phyloP scores from a whole-genome alignment of 2,888 invertebrate genomes.

The Brachycybe producta region DNA sequence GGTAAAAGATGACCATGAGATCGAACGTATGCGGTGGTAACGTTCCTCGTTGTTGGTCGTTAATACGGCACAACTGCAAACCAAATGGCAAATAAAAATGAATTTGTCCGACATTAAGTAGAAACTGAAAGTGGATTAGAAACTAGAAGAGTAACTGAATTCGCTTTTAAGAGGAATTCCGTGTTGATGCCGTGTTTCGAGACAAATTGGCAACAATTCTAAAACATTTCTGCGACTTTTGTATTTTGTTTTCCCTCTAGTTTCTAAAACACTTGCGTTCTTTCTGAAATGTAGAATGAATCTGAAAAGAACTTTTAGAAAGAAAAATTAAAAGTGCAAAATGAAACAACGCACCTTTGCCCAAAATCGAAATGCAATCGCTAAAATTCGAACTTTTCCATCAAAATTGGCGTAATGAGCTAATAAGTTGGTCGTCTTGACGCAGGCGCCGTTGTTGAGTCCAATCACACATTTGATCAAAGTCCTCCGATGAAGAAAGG shows the following conservation, averaged over 20 bases:
- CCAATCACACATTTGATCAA: constrained; percentile 29
- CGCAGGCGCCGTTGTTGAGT: constrained; percentile 31
- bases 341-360: constrained; percentile 35
- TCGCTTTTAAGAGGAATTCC: too few relatives aligned
- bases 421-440: constrained; percentile 26
- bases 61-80: constrained; percentile 31
- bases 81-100: constrained; percentile 8
- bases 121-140: not conserved
- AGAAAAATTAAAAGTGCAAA: too few relatives aligned
- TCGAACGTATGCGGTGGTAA: constrained; percentile 39
- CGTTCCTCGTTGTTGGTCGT: constrained; percentile 37
- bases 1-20: constrained; percentile 40
- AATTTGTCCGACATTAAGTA: not conserved
- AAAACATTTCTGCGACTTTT: too few relatives aligned
- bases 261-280: too few relatives aligned
- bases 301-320: too few relatives aligned
- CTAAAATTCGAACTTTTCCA: constrained; percentile 29
- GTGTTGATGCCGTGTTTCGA: too few relatives aligned
- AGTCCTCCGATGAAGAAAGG: constrained; percentile 28
- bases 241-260: too few relatives aligned
- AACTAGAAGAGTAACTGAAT: not conserved
- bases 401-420: constrained; percentile 28
- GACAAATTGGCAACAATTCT: too few relatives aligned
- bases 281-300: too few relatives aligned
- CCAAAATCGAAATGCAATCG: constrained; percentile 32